Percentiles rank a stretch among this genome's conserved stretches.
Evolutionary conservation across 2,888 invertebrate species (phyloP).

Genomic region (Apamea sordens): DNA sequence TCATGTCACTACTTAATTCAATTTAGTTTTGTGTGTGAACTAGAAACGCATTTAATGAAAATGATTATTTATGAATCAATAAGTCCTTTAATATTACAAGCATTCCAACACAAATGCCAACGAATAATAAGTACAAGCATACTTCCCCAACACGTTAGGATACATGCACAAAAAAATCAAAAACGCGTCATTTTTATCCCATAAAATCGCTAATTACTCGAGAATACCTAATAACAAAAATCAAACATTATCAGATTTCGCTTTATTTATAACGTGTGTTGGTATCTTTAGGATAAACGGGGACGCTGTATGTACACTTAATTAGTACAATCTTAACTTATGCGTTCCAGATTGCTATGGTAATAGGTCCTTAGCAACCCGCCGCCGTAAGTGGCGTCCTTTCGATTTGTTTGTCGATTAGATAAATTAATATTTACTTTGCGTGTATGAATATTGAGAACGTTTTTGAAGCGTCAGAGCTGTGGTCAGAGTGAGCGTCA

Average conservation of each 20-base stretch:
- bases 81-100: background rate
- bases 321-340: slow-evolving; percentile 89
- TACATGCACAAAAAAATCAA: background rate
- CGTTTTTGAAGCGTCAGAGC: slow-evolving; percentile 21
- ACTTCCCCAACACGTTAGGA: background rate
- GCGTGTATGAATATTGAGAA: slow-evolving; percentile 43
- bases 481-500: background rate
- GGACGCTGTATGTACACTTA: slow-evolving; percentile 81
- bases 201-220: slow-evolving; percentile 44
- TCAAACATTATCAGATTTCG: slow-evolving; percentile 60
- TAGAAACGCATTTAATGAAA: background rate
- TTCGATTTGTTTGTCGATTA: slow-evolving; percentile 87
- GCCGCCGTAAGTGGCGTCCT: slow-evolving; percentile 84
- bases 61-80: background rate
- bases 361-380: slow-evolving; percentile 78
- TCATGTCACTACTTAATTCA: background rate
- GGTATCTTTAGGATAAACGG: slow-evolving; percentile 74
- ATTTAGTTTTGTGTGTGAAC: background rate
- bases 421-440: slow-evolving; percentile 76
- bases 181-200: background rate
- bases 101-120: background rate
- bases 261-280: slow-evolving; percentile 67
- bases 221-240: slow-evolving; percentile 54
- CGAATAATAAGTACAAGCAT: too few species aligned
- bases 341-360: slow-evolving; percentile 88